Base-by-base conservation (phyloP, 2,113 vertebrate genomes). In the Leucosticte australis region DNA sequence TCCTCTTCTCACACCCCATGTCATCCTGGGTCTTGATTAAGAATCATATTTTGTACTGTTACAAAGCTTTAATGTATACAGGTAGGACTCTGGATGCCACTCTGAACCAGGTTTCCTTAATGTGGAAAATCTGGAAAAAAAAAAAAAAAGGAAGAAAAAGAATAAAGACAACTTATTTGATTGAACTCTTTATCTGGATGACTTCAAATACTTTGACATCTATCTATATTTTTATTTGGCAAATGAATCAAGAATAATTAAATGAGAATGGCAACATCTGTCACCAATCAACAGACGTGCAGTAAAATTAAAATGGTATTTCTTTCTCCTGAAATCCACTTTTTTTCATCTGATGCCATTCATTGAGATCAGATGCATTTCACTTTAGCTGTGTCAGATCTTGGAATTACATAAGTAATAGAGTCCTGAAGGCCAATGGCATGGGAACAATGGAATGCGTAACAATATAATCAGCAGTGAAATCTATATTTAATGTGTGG, bases 291-390 rank as follows among this genome's bases (percentile, higher is more conserved):
- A 95, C 89, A 77, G 70, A 86, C 86, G 93, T 57, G 18, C 76
- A 93, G 92, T 76, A 96, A 96, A 98, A 97, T 97, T 97, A 97
- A 97, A 96, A 97, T 85, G 27, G 80, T 95, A 90, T 96, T 96
- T 97, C 94, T 96, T 97, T 93, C 92, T 93, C 79, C 83, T 96
- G 92, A 97, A 98, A 96, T 96, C 42, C 57, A 94, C 79, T 83
- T 92, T 95, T 97, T 96, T 95, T 94, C 83, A 90, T 97, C 91
- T 90, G 94, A 73, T 97, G 95, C 91, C 95, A 97, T 96, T 98
- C 97, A 97, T 97, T 97, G 97, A 96, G 95, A 97, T 98, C 98
- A 98, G 97, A 98, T 98, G 97, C 95, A 98, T 96, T 98, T 97
- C 71, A 95, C 73, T 92, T 89, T 92, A 91, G 65, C 80, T 83